Percentiles rank a stretch among this genome's conserved stretches.
phyloP scores from a whole-genome alignment of 2,888 invertebrate species.

The Meloe dianella region DNA sequence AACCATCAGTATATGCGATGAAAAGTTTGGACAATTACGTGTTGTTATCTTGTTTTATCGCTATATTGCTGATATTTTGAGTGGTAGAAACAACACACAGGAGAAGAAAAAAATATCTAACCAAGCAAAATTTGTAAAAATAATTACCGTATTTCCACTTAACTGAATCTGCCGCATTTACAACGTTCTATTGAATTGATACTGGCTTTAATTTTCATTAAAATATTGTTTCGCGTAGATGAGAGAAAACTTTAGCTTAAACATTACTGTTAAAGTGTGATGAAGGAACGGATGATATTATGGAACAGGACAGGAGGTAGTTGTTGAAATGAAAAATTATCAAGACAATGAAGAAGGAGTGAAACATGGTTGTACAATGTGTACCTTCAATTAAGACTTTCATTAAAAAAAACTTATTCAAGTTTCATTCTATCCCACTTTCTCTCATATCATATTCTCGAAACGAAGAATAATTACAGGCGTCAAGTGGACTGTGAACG shows the following conservation, averaged over 20 bases:
- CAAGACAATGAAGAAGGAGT: slow-evolving; percentile 55
- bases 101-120: too few relatives aligned
- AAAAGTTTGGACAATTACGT: slow-evolving; percentile 26
- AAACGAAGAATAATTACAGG: slow-evolving; percentile 57
- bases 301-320: slow-evolving; percentile 12
- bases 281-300: not conserved
- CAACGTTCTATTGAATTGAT: slow-evolving; percentile 47
- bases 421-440: slow-evolving; percentile 12
- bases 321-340: slow-evolving; percentile 57
- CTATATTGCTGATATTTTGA: not conserved
- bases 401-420: slow-evolving; percentile 43
- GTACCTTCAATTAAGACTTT: slow-evolving; percentile 57
- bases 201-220: slow-evolving; percentile 58
- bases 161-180: slow-evolving; percentile 45
- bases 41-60: not conserved
- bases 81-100: too few relatives aligned
- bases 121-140: slow-evolving; percentile 47
- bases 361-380: slow-evolving; percentile 54
- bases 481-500: slow-evolving; percentile 58
- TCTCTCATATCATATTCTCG: slow-evolving; percentile 9
- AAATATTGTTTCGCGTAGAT: slow-evolving; percentile 48
- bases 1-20: slow-evolving; percentile 13
- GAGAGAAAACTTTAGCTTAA: not conserved
- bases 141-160: slow-evolving; percentile 51
- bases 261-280: not conserved